Percentiles rank a stretch among this genome's conserved stretches.
These are phyloP conservation scores for Scrobipalpa costella DNA, from an alignment of 2,888 invertebrate genomes.

Conservation along the genomic window DNA sequence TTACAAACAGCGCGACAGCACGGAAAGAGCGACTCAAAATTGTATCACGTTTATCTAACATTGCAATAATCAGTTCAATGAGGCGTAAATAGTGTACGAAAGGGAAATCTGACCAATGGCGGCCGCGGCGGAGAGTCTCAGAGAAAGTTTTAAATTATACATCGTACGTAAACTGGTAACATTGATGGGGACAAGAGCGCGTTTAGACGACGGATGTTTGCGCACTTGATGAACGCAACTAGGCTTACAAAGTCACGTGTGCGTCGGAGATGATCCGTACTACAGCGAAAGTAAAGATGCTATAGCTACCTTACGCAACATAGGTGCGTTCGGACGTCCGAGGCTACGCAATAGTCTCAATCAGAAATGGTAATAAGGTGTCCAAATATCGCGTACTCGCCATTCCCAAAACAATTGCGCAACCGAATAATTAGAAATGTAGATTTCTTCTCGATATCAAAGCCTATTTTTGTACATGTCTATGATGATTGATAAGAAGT, in stretches of 20 bases:
- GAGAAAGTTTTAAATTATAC: slow-evolving; percentile 79
- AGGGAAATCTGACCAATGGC: slow-evolving; percentile 65
- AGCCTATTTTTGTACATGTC: background rate
- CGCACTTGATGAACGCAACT: background rate
- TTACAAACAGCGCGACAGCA: background rate
- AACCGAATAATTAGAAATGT: slow-evolving; percentile 11
- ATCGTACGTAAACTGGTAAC: slow-evolving; percentile 68
- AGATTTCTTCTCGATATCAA: slow-evolving; percentile 1
- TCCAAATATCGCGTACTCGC: slow-evolving; percentile 27
- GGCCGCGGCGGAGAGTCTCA: slow-evolving; percentile 43
- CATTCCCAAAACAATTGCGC: slow-evolving; percentile 21
- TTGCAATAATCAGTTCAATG: slow-evolving; percentile 53
- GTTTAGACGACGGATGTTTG: slow-evolving; percentile 43
- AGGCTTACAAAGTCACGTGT: background rate
- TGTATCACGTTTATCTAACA: slow-evolving; percentile 31
- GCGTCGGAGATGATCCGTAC: background rate
- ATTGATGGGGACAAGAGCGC: slow-evolving; percentile 54
- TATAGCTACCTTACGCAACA: slow-evolving; percentile 42
- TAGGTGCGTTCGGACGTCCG: slow-evolving; percentile 31
- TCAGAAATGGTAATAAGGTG: slow-evolving; percentile 36
- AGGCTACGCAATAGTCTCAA: slow-evolving; percentile 35
- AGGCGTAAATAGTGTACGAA: slow-evolving; percentile 55
- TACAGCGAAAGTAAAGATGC: slow-evolving; percentile 43
- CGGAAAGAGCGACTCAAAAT: slow-evolving; percentile 19
- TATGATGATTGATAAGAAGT: background rate